Conservation (phyloP, 2,113 vertebrate genomes). For the Percopsis transmontana region DNA sequence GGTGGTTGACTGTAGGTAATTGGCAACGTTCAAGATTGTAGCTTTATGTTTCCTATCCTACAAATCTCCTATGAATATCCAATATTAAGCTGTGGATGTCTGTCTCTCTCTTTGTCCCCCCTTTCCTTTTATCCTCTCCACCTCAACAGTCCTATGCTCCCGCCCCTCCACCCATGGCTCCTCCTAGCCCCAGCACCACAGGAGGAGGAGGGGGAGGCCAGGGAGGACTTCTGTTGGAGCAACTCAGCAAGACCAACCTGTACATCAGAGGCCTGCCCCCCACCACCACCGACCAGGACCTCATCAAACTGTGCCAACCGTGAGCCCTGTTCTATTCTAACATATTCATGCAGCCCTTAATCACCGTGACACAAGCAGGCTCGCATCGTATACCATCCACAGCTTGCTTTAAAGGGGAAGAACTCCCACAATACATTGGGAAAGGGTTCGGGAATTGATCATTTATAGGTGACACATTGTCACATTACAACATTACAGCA, state of each 20-base stretch:
- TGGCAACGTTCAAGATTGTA: too few species aligned
- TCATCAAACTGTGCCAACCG: slow-evolving; percentile 83
- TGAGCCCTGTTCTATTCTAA: slow-evolving; percentile 56
- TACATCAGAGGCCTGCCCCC: slow-evolving; percentile 98
- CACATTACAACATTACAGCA: too few species aligned
- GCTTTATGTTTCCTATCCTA: neutral
- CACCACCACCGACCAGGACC: slow-evolving; percentile 82
- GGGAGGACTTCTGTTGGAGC: slow-evolving; percentile 83
- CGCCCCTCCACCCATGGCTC: slow-evolving; percentile 95
- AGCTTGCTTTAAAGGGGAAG: too few species aligned
- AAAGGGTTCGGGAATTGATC: too few species aligned
- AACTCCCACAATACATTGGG: too few species aligned
- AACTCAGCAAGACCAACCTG: slow-evolving; percentile 99
- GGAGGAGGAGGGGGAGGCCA: slow-evolving; percentile 74
- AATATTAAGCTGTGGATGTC: slow-evolving; percentile 7
- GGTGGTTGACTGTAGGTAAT: too few species aligned
- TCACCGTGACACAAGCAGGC: neutral
- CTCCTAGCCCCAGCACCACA: slow-evolving; percentile 95
- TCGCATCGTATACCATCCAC: too few species aligned
- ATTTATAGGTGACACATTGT: too few species aligned
- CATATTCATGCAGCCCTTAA: slow-evolving; percentile 15
- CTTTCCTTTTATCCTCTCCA: slow-evolving; percentile 19
- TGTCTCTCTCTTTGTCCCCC: slow-evolving; percentile 18
- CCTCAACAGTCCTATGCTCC: slow-evolving; percentile 95
- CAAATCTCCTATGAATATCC: too few species aligned